Percentiles rank a stretch among this genome's conserved stretches.
phyloP scores from a whole-genome alignment of 2,113 vertebrate genomes.

The Semicossyphus pulcher region DNA sequence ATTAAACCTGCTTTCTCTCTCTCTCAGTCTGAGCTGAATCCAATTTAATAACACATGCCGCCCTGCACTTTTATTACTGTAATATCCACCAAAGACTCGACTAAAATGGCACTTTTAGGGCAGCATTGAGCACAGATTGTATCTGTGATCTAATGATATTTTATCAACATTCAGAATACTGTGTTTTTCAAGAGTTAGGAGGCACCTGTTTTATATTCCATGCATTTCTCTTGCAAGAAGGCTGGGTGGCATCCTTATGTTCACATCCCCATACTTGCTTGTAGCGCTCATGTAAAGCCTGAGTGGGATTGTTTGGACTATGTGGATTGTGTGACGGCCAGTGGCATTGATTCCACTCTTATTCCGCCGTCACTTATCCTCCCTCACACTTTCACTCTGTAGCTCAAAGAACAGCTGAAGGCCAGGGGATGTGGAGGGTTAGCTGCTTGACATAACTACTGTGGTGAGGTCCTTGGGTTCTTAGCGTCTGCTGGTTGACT shows the following conservation, averaged over 20 bases:
- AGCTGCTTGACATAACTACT: slow-evolving; percentile 5
- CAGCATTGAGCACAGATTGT: slow-evolving; percentile 34
- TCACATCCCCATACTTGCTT: neutral
- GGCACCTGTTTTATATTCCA: slow-evolving; percentile 18
- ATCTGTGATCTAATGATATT: slow-evolving; percentile 15
- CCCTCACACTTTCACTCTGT: neutral
- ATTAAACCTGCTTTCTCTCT: slow-evolving; percentile 67
- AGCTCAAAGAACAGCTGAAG: slow-evolving; percentile 7
- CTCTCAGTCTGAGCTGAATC: slow-evolving; percentile 53
- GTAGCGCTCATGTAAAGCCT: neutral
- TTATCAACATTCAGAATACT: slow-evolving; percentile 18
- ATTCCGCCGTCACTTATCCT: neutral
- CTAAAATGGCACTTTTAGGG: slow-evolving; percentile 39
- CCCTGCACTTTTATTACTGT: slow-evolving; percentile 61
- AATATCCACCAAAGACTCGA: slow-evolving; percentile 40
- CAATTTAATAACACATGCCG: slow-evolving; percentile 71
- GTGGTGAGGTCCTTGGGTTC: neutral
- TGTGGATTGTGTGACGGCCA: neutral
- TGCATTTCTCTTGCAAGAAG: neutral
- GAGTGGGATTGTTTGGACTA: neutral
- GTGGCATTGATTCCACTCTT: slow-evolving; percentile 41
- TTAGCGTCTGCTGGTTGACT: neutral
- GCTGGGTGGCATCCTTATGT: neutral
- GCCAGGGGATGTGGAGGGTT: slow-evolving; percentile 1
- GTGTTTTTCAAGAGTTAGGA: slow-evolving; percentile 2